These are phyloP conservation scores for Trematocara macrostoma DNA, from an alignment of 2,113 vertebrate genomes.

Conservation along the genomic window DNA sequence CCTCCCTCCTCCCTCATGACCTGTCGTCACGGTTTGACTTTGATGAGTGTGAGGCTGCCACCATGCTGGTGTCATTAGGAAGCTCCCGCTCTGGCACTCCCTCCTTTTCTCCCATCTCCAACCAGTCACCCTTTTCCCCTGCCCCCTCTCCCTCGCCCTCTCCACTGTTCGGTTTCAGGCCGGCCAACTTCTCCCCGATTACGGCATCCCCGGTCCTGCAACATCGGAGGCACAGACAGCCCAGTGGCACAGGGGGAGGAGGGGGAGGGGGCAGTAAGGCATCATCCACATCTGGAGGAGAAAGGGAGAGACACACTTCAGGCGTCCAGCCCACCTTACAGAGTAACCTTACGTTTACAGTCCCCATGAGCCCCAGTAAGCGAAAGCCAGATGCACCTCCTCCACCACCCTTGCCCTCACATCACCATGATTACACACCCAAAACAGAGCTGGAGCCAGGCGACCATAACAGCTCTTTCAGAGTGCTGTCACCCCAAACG, in stretches of 20 bases:
- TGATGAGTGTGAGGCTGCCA: slow-evolving; percentile 89
- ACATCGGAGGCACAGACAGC: slow-evolving; percentile 75
- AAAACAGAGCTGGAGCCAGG: slow-evolving; percentile 69
- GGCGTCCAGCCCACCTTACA: slow-evolving; percentile 81
- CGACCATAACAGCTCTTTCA: slow-evolving; percentile 68
- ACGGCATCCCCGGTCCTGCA: slow-evolving; percentile 79
- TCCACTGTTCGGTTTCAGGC: slow-evolving; percentile 86
- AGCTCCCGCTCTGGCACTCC: slow-evolving; percentile 88
- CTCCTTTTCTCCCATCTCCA: slow-evolving; percentile 86
- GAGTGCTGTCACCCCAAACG: slow-evolving; percentile 77
- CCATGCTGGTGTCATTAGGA: slow-evolving; percentile 88
- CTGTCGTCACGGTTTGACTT: slow-evolving; percentile 85
- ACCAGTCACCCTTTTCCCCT: slow-evolving; percentile 88
- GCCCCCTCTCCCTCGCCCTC: slow-evolving; percentile 87
- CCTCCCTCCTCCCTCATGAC: slow-evolving; percentile 73
- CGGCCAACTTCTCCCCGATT: slow-evolving; percentile 87
- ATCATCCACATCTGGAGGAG: slow-evolving; percentile 50
- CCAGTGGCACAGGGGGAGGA: slow-evolving; percentile 74
- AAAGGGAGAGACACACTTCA: slow-evolving; percentile 79
- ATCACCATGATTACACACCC: slow-evolving; percentile 69
- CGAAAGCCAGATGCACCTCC: slow-evolving; percentile 74
- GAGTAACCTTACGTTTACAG: slow-evolving; percentile 86
- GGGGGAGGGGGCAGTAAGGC: slow-evolving; percentile 71
- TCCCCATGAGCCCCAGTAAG: slow-evolving; percentile 87
- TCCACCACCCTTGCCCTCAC: slow-evolving; percentile 54